Evolutionary conservation across 2,113 vertebrate genomes (phyloP).

Genomic region (Clarias gariepinus): DNA sequence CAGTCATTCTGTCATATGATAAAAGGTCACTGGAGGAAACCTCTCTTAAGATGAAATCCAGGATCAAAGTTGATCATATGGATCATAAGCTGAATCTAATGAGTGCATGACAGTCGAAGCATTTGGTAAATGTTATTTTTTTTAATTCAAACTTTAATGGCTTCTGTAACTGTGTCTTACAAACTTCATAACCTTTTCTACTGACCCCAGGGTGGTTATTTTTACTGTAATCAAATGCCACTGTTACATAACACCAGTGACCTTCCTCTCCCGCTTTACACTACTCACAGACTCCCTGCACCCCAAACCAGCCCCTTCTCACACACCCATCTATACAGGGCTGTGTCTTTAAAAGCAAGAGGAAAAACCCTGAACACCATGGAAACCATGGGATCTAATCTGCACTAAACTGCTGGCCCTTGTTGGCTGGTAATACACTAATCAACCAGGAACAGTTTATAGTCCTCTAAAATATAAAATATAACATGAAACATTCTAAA

Average conservation of each 20-base stretch:
- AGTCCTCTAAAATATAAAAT: not conserved
- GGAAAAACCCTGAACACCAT: slow-evolving; percentile 63
- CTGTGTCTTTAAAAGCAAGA: slow-evolving; percentile 25
- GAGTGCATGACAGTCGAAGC: not conserved
- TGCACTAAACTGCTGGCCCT: slow-evolving; percentile 60
- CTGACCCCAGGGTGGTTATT: slow-evolving; percentile 64
- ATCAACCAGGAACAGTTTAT: not conserved
- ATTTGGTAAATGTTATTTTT: not conserved
- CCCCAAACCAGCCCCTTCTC: slow-evolving; percentile 4
- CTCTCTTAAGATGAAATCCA: not conserved
- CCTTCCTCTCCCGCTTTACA: slow-evolving; percentile 39
- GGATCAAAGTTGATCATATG: slow-evolving; percentile 9
- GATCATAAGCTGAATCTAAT: not conserved
- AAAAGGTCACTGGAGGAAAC: slow-evolving; percentile 44
- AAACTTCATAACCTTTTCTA: slow-evolving; percentile 19
- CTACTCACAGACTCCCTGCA: not conserved
- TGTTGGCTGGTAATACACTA: not conserved
- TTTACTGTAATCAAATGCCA: slow-evolving; percentile 63
- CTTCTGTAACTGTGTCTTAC: not conserved
- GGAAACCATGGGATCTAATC: slow-evolving; percentile 68
- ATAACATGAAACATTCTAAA: too few relatives aligned
- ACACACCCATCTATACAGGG: slow-evolving; percentile 22
- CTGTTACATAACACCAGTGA: slow-evolving; percentile 67
- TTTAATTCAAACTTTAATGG: not conserved
- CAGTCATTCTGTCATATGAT: slow-evolving; percentile 51